Conservation (phyloP, 2,113 vertebrate species). For the Sceloporus undulatus region DNA sequence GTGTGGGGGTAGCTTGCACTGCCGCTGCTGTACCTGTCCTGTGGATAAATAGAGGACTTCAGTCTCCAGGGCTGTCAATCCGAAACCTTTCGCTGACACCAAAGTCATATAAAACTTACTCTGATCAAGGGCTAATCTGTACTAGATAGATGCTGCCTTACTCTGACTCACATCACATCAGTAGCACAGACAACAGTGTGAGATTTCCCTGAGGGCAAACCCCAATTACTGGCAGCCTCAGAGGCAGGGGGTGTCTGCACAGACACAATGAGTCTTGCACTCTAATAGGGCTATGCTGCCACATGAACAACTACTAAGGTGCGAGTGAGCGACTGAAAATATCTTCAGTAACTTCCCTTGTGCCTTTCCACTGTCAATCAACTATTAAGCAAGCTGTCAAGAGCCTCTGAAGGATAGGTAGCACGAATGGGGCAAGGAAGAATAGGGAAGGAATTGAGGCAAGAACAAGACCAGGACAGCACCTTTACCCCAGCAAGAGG, state of each 20-base stretch:
- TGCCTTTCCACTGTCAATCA: slow-evolving; percentile 31
- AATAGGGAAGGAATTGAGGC: slow-evolving; percentile 31
- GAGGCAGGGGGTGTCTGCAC: slow-evolving; percentile 27
- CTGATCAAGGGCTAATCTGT: slow-evolving; percentile 62
- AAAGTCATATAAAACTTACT: slow-evolving; percentile 79
- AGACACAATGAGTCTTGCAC: background rate
- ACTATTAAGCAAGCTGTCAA: slow-evolving; percentile 54
- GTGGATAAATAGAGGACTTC: slow-evolving; percentile 88
- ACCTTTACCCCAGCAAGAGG: slow-evolving; percentile 42
- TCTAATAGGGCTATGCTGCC: slow-evolving; percentile 38
- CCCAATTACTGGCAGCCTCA: slow-evolving; percentile 43
- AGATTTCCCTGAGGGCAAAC: slow-evolving; percentile 39
- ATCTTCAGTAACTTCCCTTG: slow-evolving; percentile 30
- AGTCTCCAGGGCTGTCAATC: slow-evolving; percentile 87
- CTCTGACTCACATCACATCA: slow-evolving; percentile 31
- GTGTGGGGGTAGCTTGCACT: slow-evolving; percentile 84
- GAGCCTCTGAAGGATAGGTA: slow-evolving; percentile 27
- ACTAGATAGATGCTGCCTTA: slow-evolving; percentile 62
- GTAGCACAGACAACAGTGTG: slow-evolving; percentile 45
- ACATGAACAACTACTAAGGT: slow-evolving; percentile 3
- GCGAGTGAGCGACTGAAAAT: slow-evolving; percentile 15
- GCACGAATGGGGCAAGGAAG: slow-evolving; percentile 36
- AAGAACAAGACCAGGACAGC: slow-evolving; percentile 39
- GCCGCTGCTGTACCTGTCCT: slow-evolving; percentile 87
- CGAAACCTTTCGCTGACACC: slow-evolving; percentile 83